Evolutionary conservation across 1,140 invertebrate genomes (phyloP), one percentile per base, ranked within the genome.

Genomic region (Heterodera carotae): DNA sequence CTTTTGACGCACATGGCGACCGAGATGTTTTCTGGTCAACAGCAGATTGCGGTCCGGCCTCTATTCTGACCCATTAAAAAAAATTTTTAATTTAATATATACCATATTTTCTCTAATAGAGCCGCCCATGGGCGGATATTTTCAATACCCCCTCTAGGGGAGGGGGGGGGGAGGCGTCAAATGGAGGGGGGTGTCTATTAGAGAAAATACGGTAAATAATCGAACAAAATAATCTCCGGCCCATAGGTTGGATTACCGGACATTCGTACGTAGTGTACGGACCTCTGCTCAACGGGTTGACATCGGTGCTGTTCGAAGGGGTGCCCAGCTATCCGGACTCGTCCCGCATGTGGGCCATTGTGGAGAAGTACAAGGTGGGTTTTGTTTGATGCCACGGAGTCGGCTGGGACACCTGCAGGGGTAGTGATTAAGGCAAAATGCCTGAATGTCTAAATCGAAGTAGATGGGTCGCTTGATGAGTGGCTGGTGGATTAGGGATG

Each of bases 191-290:
- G n/a, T n/a, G n/a, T n/a, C n/a, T n/a, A n/a, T n/a, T n/a, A n/a
- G n/a, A n/a, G n/a, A n/a, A n/a, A n/a, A n/a, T n/a, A n/a, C n/a
- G n/a, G n/a, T n/a, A n/a, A n/a, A n/a, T n/a, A n/a, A n/a, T n/a
- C n/a, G n/a, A n/a, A n/a, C 10, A 39, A 53, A 53, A 0, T 18
- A 22, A 18, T 56, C 48, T 22, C 48, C 33, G 7, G 25, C 29
- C 8, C 5, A 43, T 33, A 74, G 96, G 96, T 69, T 98, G 96
- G 96, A 97, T 98, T 84, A 98, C 84, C 25, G 84, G 84, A 2
- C 96, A 98, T 88, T 94, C 93, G 0, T 98, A 98, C 86, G 93
- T 96, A 12, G 93, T 94, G 12, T 98, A 98, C 88, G 96, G 94
- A 31, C 94, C 95, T 5, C 88, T 99, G 39, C 92, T 93, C 1